Evolutionary conservation across 1,140 invertebrate species (phyloP).

Genomic region (Uloborus diversus): DNA sequence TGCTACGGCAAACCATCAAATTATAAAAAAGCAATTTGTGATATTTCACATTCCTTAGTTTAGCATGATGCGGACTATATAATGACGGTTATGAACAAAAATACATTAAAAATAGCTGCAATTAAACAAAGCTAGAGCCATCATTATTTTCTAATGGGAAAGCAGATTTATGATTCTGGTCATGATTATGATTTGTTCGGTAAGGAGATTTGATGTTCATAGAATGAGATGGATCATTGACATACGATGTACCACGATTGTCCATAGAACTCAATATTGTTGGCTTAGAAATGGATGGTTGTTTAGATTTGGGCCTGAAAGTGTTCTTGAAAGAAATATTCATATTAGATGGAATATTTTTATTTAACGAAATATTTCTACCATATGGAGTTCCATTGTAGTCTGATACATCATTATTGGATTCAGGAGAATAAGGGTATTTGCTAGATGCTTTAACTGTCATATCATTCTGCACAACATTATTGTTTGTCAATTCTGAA

Average conservation of each 20-base stretch:
- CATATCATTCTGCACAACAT: too few relatives aligned
- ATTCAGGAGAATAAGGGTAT: background rate
- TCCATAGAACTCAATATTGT: background rate
- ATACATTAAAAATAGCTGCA: background rate
- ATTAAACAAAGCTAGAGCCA: slow-evolving; percentile 52
- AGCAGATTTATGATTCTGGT: slow-evolving; percentile 3
- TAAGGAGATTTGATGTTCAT: background rate
- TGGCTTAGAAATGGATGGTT: background rate
- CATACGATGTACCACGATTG: slow-evolving; percentile 36
- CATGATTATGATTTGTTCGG: slow-evolving; percentile 31
- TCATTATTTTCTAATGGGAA: slow-evolving; percentile 31
- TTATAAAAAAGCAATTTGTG: too few relatives aligned
- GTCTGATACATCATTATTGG: background rate
- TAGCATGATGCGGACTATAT: too few relatives aligned
- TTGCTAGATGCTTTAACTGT: background rate
- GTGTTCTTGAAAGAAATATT: slow-evolving; percentile 3
- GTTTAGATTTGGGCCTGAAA: background rate
- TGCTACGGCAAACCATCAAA: too few relatives aligned
- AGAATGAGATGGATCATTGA: background rate
- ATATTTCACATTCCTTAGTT: too few relatives aligned
- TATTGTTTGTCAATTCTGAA: background rate
- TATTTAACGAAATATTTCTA: background rate
- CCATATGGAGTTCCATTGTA: background rate
- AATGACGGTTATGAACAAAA: too few relatives aligned
- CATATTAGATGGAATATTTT: background rate